Percentiles rank a stretch among this genome's conserved stretches.
These are phyloP conservation scores for Diplodus sargus DNA, from an alignment of 2,797 vertebrate genomes.

Conservation along the genomic window DNA sequence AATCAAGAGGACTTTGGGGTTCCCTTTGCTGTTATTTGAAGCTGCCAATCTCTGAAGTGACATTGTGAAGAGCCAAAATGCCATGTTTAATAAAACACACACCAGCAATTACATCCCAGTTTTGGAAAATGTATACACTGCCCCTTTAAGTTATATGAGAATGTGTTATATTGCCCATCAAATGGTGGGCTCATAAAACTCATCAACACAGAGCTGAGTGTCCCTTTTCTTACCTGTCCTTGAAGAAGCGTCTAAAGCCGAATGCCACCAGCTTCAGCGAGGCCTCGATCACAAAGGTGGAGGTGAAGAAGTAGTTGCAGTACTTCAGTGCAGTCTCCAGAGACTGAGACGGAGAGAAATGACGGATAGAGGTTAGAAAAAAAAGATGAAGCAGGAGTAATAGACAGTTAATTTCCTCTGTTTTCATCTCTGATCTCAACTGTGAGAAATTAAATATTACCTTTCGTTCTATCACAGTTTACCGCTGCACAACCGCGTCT, in stretches of 20 bases:
- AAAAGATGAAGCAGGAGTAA: not conserved
- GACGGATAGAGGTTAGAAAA: constrained; percentile 5
- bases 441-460: not conserved
- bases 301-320: constrained; percentile 98
- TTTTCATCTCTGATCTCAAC: not conserved
- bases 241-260: constrained; percentile 95
- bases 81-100: too few species aligned
- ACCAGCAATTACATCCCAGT: too few species aligned
- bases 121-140: too few species aligned
- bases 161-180: not conserved
- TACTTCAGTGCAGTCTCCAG: constrained; percentile 93
- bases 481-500: not conserved
- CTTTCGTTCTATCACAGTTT: not conserved
- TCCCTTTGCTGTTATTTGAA: too few species aligned
- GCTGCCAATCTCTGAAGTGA: too few species aligned
- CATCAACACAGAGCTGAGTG: not conserved
- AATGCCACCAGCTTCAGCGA: constrained; percentile 94
- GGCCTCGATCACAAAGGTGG: constrained; percentile 95
- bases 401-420: not conserved
- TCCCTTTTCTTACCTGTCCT: constrained; percentile 89
- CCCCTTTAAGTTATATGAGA: too few species aligned
- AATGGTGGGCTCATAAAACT: not conserved
- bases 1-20: too few species aligned
- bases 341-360: constrained; percentile 81
- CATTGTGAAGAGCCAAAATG: too few species aligned